phyloP scores from a whole-genome alignment of 1,140 invertebrate genomes.

The Apis dorsata region DNA sequence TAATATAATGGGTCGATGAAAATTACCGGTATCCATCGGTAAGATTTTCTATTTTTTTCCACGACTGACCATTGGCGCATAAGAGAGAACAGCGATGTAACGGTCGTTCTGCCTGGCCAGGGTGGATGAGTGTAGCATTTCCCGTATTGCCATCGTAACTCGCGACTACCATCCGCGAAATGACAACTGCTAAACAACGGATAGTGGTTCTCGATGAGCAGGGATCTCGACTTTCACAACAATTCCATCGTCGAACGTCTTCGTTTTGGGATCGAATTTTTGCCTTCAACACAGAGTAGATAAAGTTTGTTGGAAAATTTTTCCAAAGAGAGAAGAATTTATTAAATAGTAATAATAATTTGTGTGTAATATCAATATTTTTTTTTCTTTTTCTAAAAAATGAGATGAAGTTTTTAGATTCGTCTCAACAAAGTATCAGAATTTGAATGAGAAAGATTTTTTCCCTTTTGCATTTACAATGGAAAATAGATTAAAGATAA shows the following conservation, averaged over 20 bases:
- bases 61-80: slow-evolving; percentile 45
- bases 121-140: slow-evolving; percentile 77
- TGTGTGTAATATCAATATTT: too few species aligned
- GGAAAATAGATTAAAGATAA: not conserved
- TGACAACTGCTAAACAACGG: slow-evolving; percentile 58
- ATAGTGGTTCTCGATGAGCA: slow-evolving; percentile 32
- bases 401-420: too few species aligned
- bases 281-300: not conserved
- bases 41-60: slow-evolving; percentile 50
- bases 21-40: slow-evolving; percentile 18
- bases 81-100: slow-evolving; percentile 68
- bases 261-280: not conserved
- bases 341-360: too few species aligned
- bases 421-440: too few species aligned
- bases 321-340: too few species aligned
- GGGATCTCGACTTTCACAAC: slow-evolving; percentile 40
- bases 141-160: slow-evolving; percentile 73
- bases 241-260: not conserved
- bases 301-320: not conserved
- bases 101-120: slow-evolving; percentile 78
- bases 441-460: too few species aligned
- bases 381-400: too few species aligned
- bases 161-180: slow-evolving; percentile 63
- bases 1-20: not conserved
- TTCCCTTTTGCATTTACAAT: too few species aligned